Evolutionary conservation across 2,888 invertebrate species (phyloP).

Genomic region (Cerastis leucographa): DNA sequence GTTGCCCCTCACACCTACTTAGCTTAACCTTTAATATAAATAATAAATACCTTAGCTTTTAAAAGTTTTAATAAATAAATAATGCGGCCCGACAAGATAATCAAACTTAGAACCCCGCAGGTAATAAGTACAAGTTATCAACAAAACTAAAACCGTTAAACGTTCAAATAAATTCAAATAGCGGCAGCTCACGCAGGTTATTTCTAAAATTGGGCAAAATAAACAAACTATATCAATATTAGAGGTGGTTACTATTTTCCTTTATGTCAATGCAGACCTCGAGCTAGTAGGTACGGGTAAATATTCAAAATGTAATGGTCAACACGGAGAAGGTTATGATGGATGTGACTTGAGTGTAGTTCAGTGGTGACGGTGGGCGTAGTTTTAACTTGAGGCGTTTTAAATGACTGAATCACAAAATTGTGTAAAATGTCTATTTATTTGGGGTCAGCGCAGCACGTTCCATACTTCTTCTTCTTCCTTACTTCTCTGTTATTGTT

Average conservation of each 20-base stretch:
- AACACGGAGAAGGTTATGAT: background rate
- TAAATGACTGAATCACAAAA: too few species aligned
- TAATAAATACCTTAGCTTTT: too few species aligned
- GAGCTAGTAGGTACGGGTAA: conserved; percentile 52
- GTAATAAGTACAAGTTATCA: background rate
- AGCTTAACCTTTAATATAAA: too few species aligned
- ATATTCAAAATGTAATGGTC: conserved; percentile 59
- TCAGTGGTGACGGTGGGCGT: accelerated
- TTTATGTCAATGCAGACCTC: conserved; percentile 67
- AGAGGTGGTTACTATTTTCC: conserved; percentile 60
- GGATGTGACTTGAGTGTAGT: conserved; percentile 37
- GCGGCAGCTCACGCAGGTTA: conserved; percentile 59
- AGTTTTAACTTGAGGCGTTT: background rate
- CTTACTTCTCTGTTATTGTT: too few species aligned
- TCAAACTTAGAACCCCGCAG: background rate
- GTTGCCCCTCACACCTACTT: too few species aligned
- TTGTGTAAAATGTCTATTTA: too few species aligned
- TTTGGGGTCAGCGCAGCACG: too few species aligned
- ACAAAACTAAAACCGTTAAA: conserved; percentile 37
- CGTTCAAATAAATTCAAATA: conserved; percentile 54
- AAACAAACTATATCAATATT: conserved; percentile 65
- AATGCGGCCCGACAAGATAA: background rate
- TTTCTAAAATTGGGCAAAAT: conserved; percentile 54
- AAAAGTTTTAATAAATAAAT: background rate
- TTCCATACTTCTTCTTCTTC: too few species aligned